Evolutionary conservation across 2,888 invertebrate genomes (phyloP).

Genomic region (Nasonia oneida): DNA sequence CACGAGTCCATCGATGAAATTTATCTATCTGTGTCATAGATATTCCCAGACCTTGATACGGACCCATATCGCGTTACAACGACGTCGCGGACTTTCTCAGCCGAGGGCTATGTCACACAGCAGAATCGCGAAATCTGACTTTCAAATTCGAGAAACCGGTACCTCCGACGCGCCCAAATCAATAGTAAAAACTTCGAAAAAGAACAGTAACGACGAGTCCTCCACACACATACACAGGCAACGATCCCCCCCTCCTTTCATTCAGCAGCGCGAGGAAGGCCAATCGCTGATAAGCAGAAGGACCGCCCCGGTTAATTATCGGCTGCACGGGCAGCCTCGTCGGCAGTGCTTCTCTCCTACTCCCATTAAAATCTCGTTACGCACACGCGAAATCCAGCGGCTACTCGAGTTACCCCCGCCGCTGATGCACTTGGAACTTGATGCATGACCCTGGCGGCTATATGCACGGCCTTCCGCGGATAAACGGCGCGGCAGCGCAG

Average conservation of each 20-base stretch:
- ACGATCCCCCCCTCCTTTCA: neutral
- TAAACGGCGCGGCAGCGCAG: conserved; percentile 8
- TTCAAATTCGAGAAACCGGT: too few species aligned
- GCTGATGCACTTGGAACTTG: conserved; percentile 73
- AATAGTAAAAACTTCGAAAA: too few species aligned
- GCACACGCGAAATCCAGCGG: neutral
- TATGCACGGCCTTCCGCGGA: conserved; percentile 39
- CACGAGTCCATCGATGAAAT: neutral
- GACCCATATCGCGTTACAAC: too few species aligned
- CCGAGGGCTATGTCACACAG: too few species aligned
- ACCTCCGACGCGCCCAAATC: too few species aligned
- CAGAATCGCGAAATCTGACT: too few species aligned
- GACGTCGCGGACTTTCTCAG: too few species aligned
- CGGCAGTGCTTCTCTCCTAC: neutral
- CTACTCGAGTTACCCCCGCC: conserved; percentile 37
- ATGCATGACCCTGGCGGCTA: conserved; percentile 74
- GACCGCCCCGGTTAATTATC: conserved; percentile 18
- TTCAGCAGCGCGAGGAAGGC: neutral
- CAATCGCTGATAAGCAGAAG: neutral
- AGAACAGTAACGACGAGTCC: neutral
- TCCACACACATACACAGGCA: neutral
- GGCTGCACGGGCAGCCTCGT: neutral
- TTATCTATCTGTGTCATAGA: neutral
- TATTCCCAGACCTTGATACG: neutral
- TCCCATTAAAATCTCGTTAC: conserved; percentile 38